These are phyloP conservation scores for Erythrolamprus reginae DNA, from an alignment of 2,113 vertebrate species.

Conservation along the genomic window DNA sequence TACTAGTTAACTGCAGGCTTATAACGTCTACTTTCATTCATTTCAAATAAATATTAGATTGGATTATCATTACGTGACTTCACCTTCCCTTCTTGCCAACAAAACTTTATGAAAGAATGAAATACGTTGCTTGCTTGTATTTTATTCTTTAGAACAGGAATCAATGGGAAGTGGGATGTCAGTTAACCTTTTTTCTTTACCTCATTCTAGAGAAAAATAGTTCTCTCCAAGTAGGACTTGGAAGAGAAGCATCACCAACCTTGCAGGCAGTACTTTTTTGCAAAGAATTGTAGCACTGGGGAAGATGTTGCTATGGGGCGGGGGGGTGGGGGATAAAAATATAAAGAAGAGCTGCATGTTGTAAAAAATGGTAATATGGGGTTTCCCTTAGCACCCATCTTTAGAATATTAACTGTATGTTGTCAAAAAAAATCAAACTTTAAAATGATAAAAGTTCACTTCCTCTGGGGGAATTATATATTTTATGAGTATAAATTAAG, in stretches of 20 bases:
- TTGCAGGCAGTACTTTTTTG: not conserved
- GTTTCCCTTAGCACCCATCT: not conserved
- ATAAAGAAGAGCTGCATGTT: not conserved
- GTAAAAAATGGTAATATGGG: not conserved
- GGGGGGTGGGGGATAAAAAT: too few species aligned
- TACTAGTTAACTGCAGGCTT: conserved; percentile 12
- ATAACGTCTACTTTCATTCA: not conserved
- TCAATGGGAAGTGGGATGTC: too few species aligned
- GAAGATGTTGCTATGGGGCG: not conserved
- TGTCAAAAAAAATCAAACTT: not conserved
- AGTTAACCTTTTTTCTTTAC: not conserved
- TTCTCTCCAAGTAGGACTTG: not conserved
- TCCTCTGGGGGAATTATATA: not conserved
- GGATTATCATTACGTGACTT: not conserved
- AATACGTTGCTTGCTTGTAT: not conserved
- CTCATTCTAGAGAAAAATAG: not conserved
- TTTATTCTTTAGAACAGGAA: not conserved
- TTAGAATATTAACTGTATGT: not conserved
- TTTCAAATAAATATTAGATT: not conserved
- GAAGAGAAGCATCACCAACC: not conserved
- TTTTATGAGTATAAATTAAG: not conserved
- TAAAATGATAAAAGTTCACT: not conserved
- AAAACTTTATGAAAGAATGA: not conserved
- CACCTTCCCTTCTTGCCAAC: not conserved
- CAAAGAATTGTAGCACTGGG: not conserved